Conservation (phyloP, 2,888 invertebrate species). For the Chrysina gloriosa region DNA sequence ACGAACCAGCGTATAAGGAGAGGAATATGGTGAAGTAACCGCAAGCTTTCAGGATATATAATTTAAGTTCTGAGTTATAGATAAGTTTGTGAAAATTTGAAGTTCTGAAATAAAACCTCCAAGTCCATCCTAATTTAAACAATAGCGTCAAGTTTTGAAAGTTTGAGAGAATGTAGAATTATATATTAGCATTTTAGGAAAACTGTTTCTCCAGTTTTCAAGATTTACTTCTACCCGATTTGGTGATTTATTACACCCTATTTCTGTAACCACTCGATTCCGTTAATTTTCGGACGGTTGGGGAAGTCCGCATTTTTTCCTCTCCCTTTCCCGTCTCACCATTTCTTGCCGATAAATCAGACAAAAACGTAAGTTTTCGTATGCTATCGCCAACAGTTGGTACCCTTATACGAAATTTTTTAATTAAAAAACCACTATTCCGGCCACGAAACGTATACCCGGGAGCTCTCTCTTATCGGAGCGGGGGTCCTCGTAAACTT, state of each 20-base stretch:
- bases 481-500: constrained; percentile 21
- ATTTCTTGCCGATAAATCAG: constrained; percentile 27
- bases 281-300: constrained; percentile 38
- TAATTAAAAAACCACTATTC: constrained; percentile 30
- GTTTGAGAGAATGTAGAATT: constrained; percentile 46
- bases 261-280: constrained; percentile 37
- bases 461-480: constrained; percentile 8
- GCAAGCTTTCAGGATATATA: constrained; percentile 16
- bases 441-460: not conserved
- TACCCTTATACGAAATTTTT: constrained; percentile 21
- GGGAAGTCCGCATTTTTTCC: constrained; percentile 23
- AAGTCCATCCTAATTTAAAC: constrained; percentile 47
- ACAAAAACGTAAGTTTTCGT: constrained; percentile 22
- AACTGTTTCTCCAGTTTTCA: constrained; percentile 43
- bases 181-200: constrained; percentile 48
- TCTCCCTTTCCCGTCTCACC: not conserved
- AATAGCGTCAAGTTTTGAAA: constrained; percentile 43
- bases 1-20: constrained; percentile 12
- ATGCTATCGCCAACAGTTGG: constrained; percentile 21
- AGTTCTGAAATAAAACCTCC: constrained; percentile 45
- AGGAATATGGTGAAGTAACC: constrained; percentile 10
- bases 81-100: constrained; percentile 42
- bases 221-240: constrained; percentile 43
- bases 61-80: constrained; percentile 39
- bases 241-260: constrained; percentile 42